A percentile compares a stretch with the other conserved stretches of the same genome.
phyloP scores from a whole-genome alignment of 2,797 vertebrate genomes.

The Eulemur mongoz region DNA sequence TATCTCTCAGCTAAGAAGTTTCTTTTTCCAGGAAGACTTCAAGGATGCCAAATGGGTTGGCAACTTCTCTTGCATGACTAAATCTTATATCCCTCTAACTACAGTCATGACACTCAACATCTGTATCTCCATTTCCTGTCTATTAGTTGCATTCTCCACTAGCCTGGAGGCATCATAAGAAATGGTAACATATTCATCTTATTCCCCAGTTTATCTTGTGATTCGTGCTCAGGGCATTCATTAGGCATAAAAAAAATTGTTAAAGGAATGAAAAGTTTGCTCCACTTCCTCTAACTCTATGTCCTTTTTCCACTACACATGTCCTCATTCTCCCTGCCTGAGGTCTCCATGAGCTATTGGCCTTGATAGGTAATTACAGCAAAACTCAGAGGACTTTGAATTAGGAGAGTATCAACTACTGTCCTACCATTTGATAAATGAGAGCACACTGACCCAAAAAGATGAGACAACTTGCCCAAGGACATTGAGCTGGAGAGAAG shows the following conservation, averaged over 20 bases:
- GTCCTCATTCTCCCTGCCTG: background rate
- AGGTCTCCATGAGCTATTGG: background rate
- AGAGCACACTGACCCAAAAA: background rate
- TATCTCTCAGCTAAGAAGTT: background rate
- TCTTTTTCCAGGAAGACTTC: background rate
- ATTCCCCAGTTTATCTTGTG: background rate
- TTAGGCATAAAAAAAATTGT: background rate
- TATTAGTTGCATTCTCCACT: background rate
- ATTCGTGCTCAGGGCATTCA: background rate
- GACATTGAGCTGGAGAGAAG: background rate
- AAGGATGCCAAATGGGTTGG: background rate
- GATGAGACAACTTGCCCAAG: background rate
- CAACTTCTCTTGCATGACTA: too few relatives aligned
- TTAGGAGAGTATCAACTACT: background rate
- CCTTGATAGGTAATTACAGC: background rate
- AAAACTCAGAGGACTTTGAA: background rate
- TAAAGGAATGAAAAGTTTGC: background rate
- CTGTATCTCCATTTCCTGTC: background rate
- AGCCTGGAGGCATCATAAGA: background rate
- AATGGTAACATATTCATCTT: background rate
- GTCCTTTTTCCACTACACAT: background rate
- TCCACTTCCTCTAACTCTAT: background rate
- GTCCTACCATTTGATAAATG: background rate
- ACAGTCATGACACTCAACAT: background rate
- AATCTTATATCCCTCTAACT: background rate